Percentiles rank a stretch among this genome's conserved stretches.
Conservation (phyloP, 2,113 vertebrate genomes). For the Aegotheles bennettii region DNA sequence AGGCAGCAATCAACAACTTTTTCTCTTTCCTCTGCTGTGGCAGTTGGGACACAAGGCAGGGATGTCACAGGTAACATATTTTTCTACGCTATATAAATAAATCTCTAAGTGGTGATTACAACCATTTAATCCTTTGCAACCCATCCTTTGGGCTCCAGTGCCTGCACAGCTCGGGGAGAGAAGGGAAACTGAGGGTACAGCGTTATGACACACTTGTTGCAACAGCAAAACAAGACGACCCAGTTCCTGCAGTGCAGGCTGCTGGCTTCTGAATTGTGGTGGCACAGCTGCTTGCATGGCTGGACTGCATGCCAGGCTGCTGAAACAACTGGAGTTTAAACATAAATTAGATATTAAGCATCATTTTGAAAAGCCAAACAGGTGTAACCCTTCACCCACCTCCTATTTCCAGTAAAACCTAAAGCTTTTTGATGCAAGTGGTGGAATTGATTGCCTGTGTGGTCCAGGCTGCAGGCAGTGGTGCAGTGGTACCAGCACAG, state of each 20-base stretch:
- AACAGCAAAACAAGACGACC: neutral
- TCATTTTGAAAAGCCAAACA: neutral
- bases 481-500: neutral
- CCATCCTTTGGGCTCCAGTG: neutral
- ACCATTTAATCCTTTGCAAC: neutral
- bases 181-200: neutral
- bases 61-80: neutral
- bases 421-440: neutral
- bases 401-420: neutral
- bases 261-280: neutral
- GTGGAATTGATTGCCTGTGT: neutral
- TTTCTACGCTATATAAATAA: neutral
- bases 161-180: neutral
- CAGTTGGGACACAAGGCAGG: neutral
- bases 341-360: neutral
- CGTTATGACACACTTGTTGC: neutral
- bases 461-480: rapidly evolving
- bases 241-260: neutral
- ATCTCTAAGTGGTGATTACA: neutral
- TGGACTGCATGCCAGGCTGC: neutral
- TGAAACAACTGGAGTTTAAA: neutral
- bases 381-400: neutral
- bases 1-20: neutral
- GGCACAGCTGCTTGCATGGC: neutral
- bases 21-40: neutral